Evolutionary conservation across 1,140 invertebrate genomes (phyloP).

Genomic region (Magallana gigas): DNA sequence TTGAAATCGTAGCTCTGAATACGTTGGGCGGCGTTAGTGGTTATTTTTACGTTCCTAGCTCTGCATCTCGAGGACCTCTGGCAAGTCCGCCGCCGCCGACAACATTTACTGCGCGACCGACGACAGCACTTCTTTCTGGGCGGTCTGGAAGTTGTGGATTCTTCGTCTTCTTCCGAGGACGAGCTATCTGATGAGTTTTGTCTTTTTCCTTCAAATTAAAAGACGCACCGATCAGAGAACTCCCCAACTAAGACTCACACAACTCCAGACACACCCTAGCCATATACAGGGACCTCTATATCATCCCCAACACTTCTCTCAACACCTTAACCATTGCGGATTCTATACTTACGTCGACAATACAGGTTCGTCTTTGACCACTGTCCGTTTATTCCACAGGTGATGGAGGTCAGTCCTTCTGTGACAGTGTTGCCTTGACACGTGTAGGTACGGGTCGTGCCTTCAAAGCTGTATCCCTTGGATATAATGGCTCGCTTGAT

Average conservation of each 20-base stretch:
- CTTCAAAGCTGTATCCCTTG: neutral
- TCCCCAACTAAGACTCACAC: conserved; percentile 27
- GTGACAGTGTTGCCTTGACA: conserved; percentile 9
- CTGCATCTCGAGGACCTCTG: neutral
- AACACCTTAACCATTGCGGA: neutral
- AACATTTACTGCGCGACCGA: conserved; percentile 1
- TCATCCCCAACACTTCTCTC: neutral
- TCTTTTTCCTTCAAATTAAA: conserved; percentile 32
- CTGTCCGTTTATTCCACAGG: conserved; percentile 22
- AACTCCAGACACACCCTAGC: neutral
- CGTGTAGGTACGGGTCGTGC: neutral
- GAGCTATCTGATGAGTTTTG: conserved; percentile 13
- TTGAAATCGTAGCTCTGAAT: neutral
- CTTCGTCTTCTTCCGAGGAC: conserved; percentile 23
- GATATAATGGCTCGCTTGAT: neutral
- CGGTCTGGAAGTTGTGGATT: conserved; percentile 1
- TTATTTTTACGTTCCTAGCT: neutral
- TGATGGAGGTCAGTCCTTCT: neutral
- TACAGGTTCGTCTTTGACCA: conserved; percentile 35
- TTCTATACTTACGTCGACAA: conserved; percentile 17
- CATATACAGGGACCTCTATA: neutral
- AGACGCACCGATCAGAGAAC: conserved; percentile 5
- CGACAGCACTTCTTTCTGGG: conserved; percentile 13
- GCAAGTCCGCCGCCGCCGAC: neutral
- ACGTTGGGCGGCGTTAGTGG: neutral